phyloP scores from a whole-genome alignment of 2,113 vertebrate genomes.

The Poeciliopsis prolifica region DNA sequence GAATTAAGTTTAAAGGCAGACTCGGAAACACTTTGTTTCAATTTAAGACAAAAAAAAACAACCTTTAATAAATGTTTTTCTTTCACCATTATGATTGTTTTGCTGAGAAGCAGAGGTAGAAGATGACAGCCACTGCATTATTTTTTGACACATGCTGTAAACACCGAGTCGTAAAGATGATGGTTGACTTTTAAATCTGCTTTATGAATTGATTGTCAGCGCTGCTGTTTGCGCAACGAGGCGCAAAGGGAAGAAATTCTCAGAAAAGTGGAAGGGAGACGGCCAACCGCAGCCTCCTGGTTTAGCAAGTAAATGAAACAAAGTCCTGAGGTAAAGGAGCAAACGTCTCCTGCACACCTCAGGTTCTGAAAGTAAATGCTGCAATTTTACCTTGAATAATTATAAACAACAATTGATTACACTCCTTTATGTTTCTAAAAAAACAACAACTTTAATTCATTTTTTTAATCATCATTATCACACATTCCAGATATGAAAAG shows the following conservation, averaged over 20 bases:
- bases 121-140: neutral
- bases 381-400: neutral
- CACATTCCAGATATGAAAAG: constrained; percentile 64
- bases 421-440: constrained; percentile 24
- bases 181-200: neutral
- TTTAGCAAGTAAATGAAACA: neutral
- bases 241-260: neutral
- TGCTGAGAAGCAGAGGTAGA: neutral
- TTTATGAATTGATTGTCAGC: neutral
- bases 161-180: neutral
- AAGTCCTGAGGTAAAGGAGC: neutral
- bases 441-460: neutral
- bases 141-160: neutral
- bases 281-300: neutral
- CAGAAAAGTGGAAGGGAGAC: neutral
- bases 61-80: constrained; percentile 1
- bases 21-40: constrained; percentile 1
- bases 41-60: neutral
- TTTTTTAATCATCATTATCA: constrained; percentile 58
- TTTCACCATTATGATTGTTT: neutral
- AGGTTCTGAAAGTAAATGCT: too few species aligned
- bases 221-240: too few species aligned
- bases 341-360: neutral
- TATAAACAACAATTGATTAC: neutral
- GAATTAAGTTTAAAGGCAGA: constrained; percentile 23